Conservation (phyloP, 2,113 vertebrate genomes). For the Micromys minutus region DNA sequence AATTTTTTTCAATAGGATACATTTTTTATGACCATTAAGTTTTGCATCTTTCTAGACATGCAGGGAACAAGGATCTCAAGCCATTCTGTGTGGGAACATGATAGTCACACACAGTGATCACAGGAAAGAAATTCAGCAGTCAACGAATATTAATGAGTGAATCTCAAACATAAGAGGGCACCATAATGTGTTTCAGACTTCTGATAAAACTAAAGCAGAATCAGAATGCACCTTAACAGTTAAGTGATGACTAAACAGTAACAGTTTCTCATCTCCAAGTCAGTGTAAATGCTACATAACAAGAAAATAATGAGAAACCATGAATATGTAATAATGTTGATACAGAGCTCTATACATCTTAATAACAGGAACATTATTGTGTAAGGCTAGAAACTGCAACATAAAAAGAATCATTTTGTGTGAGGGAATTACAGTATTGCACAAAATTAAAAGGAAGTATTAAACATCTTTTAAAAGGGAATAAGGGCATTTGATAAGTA, state of each 20-base stretch:
- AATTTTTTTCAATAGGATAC: too few relatives aligned
- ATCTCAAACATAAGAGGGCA: background rate
- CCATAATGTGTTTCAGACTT: background rate
- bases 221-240: background rate
- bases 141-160: constrained; percentile 5
- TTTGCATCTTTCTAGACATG: background rate
- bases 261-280: background rate
- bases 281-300: background rate
- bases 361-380: constrained; percentile 21
- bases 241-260: constrained; percentile 22
- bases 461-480: background rate
- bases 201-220: constrained; percentile 13
- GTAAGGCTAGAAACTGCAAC: background rate
- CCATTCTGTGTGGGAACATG: background rate
- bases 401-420: constrained; percentile 26
- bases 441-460: constrained; percentile 47
- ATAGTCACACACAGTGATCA: background rate
- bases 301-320: background rate
- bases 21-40: background rate
- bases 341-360: background rate
- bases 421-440: background rate
- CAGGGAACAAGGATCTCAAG: background rate
- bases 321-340: constrained; percentile 45
- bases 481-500: background rate
- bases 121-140: background rate